Evolutionary conservation across 2,113 vertebrate species (phyloP).

Genomic region (Leucopsar rothschildi): DNA sequence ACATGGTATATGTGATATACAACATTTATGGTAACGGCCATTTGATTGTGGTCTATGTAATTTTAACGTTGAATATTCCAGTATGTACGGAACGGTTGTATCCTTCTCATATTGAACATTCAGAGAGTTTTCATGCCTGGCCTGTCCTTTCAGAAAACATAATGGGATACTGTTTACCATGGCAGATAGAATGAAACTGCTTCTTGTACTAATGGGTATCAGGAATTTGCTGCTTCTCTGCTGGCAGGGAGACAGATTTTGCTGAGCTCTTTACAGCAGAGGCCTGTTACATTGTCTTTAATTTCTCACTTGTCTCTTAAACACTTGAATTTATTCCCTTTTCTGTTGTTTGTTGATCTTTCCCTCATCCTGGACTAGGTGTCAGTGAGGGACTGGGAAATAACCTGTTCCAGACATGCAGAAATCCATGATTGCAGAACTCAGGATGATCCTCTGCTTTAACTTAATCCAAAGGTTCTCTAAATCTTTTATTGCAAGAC

Average conservation of each 20-base stretch:
- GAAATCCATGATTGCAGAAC: slow-evolving; percentile 32
- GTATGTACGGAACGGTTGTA: neutral
- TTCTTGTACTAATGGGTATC: neutral
- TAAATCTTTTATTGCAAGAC: slow-evolving; percentile 18
- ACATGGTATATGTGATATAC: neutral
- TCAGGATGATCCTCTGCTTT: slow-evolving; percentile 39
- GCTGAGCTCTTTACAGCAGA: neutral
- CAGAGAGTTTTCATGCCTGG: neutral
- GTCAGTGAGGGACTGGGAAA: slow-evolving; percentile 40
- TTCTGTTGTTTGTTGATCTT: slow-evolving; percentile 24
- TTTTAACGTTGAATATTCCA: neutral
- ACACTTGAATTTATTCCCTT: neutral
- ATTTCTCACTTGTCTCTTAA: neutral
- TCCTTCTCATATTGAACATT: neutral
- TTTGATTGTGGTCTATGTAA: neutral
- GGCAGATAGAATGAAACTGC: neutral
- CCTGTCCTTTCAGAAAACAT: neutral
- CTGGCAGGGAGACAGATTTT: neutral
- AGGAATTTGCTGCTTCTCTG: neutral
- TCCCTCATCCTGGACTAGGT: slow-evolving; percentile 8
- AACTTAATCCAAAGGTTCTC: slow-evolving; percentile 11
- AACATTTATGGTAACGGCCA: neutral
- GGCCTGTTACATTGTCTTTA: neutral
- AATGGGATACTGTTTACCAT: fast-evolving
- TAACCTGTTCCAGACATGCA: neutral